Conservation (phyloP, 2,113 vertebrate species). For the Chionodraco myersi region DNA sequence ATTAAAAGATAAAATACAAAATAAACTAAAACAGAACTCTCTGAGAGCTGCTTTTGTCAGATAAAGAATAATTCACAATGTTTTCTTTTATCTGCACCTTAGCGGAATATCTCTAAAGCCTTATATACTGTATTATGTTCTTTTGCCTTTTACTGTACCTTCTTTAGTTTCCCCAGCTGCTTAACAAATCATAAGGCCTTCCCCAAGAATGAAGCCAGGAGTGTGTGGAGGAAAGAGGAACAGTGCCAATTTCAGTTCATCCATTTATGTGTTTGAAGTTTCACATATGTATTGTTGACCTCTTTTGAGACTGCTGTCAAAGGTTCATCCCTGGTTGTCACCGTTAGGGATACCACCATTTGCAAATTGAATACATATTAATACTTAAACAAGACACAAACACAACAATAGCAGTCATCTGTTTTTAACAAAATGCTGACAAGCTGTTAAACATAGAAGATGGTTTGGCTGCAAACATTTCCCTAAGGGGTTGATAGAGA, state of each 20-base stretch:
- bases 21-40: not conserved
- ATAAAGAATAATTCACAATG: constrained; percentile 12
- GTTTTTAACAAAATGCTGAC: not conserved
- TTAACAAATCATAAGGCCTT: constrained; percentile 55
- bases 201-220: constrained; percentile 33
- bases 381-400: not conserved
- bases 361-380: not conserved
- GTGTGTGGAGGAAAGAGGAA: constrained; percentile 8
- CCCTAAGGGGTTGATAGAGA: not conserved
- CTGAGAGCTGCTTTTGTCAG: constrained; percentile 10
- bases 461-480: not conserved
- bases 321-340: not conserved
- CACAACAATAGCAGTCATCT: not conserved
- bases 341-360: not conserved
- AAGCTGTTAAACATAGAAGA: not conserved
- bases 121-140: constrained; percentile 29
- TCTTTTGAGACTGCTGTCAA: not conserved
- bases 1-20: constrained; percentile 1
- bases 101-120: constrained; percentile 21
- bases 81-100: constrained; percentile 25
- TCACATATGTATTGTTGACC: not conserved
- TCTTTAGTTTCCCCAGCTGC: constrained; percentile 36
- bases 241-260: constrained; percentile 24
- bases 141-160: constrained; percentile 35
- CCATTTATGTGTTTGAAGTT: constrained; percentile 6